Percentiles rank a stretch among this genome's conserved stretches.
These are phyloP conservation scores for Heteromormyrus szaboi DNA, from an alignment of 2,797 vertebrate species.

Conservation along the genomic window DNA sequence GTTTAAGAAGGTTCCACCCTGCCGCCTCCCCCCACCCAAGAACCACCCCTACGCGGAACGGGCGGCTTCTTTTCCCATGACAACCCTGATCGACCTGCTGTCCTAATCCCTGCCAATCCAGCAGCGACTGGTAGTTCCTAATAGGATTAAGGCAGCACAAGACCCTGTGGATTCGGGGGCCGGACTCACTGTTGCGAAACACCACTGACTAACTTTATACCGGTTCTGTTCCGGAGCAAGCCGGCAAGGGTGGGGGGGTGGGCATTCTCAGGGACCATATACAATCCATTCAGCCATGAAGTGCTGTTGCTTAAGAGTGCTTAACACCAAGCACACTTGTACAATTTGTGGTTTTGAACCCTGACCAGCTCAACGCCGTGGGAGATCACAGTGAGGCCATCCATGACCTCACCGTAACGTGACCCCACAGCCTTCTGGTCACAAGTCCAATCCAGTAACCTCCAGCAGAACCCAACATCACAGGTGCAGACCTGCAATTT, in stretches of 20 bases:
- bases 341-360: neutral
- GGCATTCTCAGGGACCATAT: neutral
- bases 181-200: neutral
- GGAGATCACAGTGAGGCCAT: neutral
- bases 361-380: neutral
- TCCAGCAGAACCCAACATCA: neutral
- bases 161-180: neutral
- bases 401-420: neutral
- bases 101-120: constrained; percentile 19
- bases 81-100: constrained; percentile 5
- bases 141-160: constrained; percentile 17
- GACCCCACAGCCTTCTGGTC: neutral
- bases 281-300: neutral
- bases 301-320: neutral
- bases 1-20: constrained; percentile 11
- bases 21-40: neutral
- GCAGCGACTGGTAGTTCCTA: constrained; percentile 11
- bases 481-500: neutral
- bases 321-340: neutral
- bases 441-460: neutral
- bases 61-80: neutral
- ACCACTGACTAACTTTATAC: neutral
- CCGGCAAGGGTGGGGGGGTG: neutral
- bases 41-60: neutral
- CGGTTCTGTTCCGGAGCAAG: neutral